phyloP scores from a whole-genome alignment of 2,113 vertebrate genomes.

The Entosphenus tridentatus region DNA sequence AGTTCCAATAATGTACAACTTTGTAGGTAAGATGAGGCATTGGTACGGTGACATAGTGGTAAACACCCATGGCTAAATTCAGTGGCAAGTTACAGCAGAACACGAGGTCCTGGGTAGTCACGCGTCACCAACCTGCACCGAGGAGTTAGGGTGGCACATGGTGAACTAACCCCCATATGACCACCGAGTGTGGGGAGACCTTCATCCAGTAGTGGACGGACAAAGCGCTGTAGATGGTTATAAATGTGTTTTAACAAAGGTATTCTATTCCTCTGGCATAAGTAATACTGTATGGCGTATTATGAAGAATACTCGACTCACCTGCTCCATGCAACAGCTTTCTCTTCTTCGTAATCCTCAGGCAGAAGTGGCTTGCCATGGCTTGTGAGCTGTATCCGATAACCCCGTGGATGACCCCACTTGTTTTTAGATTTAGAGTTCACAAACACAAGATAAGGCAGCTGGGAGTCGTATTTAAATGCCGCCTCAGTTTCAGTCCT shows the following conservation, averaged over 20 bases:
- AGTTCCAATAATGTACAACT: not conserved
- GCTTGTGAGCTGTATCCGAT: not conserved
- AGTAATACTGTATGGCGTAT: no score
- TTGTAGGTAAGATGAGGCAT: not conserved
- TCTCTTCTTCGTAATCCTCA: slow-evolving; percentile 1
- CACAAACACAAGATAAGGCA: slow-evolving; percentile 1
- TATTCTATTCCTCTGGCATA: no score
- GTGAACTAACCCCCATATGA: no score
- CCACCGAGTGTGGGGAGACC: no score
- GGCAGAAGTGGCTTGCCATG: slow-evolving; percentile 1
- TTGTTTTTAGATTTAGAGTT: not conserved
- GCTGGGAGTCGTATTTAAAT: not conserved
- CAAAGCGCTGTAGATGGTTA: no score
- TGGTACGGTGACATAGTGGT: not conserved
- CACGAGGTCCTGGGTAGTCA: no score
- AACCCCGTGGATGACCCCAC: slow-evolving; percentile 3
- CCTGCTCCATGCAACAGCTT: slow-evolving; percentile 3
- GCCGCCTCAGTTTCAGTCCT: slow-evolving; percentile 1
- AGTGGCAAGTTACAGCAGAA: no score
- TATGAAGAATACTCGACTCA: not conserved
- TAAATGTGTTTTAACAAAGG: no score
- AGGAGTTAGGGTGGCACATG: no score
- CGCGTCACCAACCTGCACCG: no score
- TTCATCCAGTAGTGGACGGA: no score
- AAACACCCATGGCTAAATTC: no score